phyloP scores from a whole-genome alignment of 2,888 invertebrate species.

The Xestobium rufovillosum region DNA sequence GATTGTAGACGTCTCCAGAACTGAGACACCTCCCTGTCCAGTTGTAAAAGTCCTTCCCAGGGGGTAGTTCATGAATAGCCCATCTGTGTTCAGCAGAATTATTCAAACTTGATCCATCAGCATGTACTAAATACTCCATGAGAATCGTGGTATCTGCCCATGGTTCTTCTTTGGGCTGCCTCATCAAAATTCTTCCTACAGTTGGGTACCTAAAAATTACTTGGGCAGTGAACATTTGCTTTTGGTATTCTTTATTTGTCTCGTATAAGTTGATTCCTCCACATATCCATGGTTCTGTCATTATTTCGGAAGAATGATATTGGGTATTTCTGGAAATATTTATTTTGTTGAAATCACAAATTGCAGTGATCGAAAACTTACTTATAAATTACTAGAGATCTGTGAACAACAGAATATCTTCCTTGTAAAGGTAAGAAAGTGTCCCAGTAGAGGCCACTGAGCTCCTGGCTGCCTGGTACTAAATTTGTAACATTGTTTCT shows the following conservation, averaged over 20 bases:
- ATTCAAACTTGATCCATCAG: constrained; percentile 73
- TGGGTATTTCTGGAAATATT: constrained; percentile 43
- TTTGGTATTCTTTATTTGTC: constrained; percentile 57
- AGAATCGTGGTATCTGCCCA: constrained; percentile 80
- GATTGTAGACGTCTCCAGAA: constrained; percentile 70
- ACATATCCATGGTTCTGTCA: constrained; percentile 53
- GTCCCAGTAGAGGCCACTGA: constrained; percentile 74
- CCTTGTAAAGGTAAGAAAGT: constrained; percentile 79
- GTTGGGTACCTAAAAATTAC: constrained; percentile 73
- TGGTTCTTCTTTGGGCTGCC: constrained; percentile 72
- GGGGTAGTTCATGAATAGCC: constrained; percentile 72
- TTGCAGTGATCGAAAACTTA: constrained; percentile 32
- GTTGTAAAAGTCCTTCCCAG: constrained; percentile 83
- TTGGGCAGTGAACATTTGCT: constrained; percentile 68
- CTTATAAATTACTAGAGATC: constrained; percentile 73
- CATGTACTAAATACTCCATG: constrained; percentile 77
- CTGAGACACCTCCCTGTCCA: constrained; percentile 82
- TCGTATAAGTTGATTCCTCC: constrained; percentile 58
- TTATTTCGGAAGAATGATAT: constrained; percentile 41
- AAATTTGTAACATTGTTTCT: constrained; percentile 63
- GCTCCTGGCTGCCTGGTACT: constrained; percentile 63
- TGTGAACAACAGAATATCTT: constrained; percentile 65
- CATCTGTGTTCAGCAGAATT: constrained; percentile 71
- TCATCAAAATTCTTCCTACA: constrained; percentile 74
- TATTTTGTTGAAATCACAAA: background rate